Evolutionary conservation across 2,113 vertebrate genomes (phyloP).

Genomic region (Nymphicus hollandicus): DNA sequence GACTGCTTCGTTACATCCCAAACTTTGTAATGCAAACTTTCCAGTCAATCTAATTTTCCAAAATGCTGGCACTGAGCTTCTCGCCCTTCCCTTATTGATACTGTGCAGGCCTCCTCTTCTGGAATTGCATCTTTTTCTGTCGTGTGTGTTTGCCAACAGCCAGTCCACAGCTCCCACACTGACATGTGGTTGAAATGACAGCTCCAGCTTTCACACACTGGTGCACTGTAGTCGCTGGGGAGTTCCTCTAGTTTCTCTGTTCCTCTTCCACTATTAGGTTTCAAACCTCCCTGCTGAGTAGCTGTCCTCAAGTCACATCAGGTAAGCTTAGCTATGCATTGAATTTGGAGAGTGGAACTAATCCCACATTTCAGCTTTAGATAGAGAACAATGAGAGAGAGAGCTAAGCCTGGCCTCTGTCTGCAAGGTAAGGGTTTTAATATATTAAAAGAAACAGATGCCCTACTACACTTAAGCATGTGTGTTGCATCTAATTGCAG

Average conservation of each 20-base stretch:
- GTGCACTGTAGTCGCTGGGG: constrained; percentile 40
- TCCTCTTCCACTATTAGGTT: constrained; percentile 72
- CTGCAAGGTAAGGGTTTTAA: not conserved
- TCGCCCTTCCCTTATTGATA: not conserved
- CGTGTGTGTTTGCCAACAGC: not conserved
- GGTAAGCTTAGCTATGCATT: constrained; percentile 71
- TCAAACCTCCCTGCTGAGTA: constrained; percentile 72
- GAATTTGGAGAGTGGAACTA: constrained; percentile 67
- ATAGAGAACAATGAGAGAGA: constrained; percentile 21
- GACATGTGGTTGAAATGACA: constrained; percentile 49
- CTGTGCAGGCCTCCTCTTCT: not conserved
- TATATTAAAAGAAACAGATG: not conserved
- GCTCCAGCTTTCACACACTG: constrained; percentile 70
- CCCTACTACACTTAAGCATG: not conserved
- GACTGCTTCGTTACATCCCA: not conserved
- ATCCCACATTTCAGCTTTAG: constrained; percentile 44
- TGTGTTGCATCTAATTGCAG: not conserved
- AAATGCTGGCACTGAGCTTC: not conserved
- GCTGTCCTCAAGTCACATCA: constrained; percentile 62
- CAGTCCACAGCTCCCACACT: not conserved
- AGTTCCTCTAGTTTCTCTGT: constrained; percentile 72
- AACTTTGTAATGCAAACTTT: not conserved
- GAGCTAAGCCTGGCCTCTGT: not conserved
- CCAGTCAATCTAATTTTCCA: not conserved
- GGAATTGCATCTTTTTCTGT: not conserved